Evolutionary conservation across 2,888 invertebrate genomes (phyloP), one percentile per base, ranked within the genome.

Genomic region (Auanema freiburgensis): DNA sequence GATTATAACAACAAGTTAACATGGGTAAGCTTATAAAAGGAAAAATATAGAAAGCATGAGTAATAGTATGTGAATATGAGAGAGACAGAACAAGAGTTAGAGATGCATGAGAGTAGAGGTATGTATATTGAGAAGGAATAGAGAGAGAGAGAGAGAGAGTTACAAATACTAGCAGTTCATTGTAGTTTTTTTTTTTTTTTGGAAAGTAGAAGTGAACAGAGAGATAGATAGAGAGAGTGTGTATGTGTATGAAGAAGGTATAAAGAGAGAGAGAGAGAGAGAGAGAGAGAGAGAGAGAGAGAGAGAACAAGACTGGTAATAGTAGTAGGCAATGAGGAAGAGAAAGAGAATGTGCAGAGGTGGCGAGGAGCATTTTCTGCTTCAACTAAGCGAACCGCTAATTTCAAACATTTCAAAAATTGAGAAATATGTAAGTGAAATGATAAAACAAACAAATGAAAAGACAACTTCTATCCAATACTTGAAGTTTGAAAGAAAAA

Each of bases 381-480:
- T 33, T 33, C 33, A 33, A 33, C 33, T 33, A 33, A 33, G 33
- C 33, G 33, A 33, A 33, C 33, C 33, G 33, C 33, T 33, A 33
- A 33, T 33, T 33, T 33, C 33, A 33, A 33, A 33, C 33, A 33
- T 33, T 33, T 33, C 33, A 33, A 33, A 33, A 33, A 33, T 49
- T 57, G 57, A 57, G 53, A 52, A 63, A 51, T 21, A 51, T 40
- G n/a, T 18, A 24, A 16, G 12, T 23, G 23, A 14, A 25, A 40
- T 25, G 12, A 50, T 41, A 56, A 64, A 64, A 59, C 52, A 59
- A 64, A 64, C 60, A 64, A 64, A 64, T 53, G 52, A 44, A 25
- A 56, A 64, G 55, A 56, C 55, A n/a, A 59, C 23, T 24, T 12
- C 23, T 44, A 11, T 33, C 14, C 24, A 42, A 46, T 44, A 58